Evolutionary conservation across 1,140 invertebrate species (phyloP), one percentile per base, ranked within the genome.

Genomic region (Caenorhabditis briggsae): DNA sequence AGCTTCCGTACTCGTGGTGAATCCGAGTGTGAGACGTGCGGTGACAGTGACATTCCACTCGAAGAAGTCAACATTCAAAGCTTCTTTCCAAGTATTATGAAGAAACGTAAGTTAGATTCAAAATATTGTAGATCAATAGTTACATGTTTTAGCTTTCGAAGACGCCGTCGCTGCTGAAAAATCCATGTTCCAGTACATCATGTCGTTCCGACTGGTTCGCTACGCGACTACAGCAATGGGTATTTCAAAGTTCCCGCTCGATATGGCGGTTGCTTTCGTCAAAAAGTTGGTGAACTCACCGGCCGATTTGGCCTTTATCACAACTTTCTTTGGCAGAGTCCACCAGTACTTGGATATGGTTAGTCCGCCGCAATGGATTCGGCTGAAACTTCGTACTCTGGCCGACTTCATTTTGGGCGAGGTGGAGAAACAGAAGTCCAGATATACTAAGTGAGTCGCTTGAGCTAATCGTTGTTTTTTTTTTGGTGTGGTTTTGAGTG

Each of bases 21-120:
- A 46, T 92, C 90, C 8, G 90, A 91, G 78, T 91, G 91, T 82
- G 90, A 90, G 25, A 88, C 90, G 33, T 91, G 90, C 58, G 87
- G 87, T 56, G 88, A 91, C 56, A 89, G 83, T 65, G 86, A 74
- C 48, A 82, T n/a, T 48, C 78, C 7, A 74, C 88, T 48, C 58
- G 86, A 86, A 41, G 86, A 14, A 65, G 56, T 41, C 84, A 85
- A 61, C n/a, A 82, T 70, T 78, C 64, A 55, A 16, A 86, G 65
- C 46, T 20, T 87, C 46, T 53, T 85, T 33, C 82, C 64, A 18
- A 65, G 46, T 50, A 78, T 58, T 48, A 82, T 78, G 83, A 86
- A 33, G 74, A 78, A 74, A 82, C 70, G 55, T 82, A n/a, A n/a
- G 64, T 48, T 48, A 82, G 74, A 16, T 56, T 2, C n/a, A 59